These are phyloP conservation scores for Synanthedon tipuliformis DNA, from an alignment of 2,888 invertebrate species.

Conservation along the genomic window DNA sequence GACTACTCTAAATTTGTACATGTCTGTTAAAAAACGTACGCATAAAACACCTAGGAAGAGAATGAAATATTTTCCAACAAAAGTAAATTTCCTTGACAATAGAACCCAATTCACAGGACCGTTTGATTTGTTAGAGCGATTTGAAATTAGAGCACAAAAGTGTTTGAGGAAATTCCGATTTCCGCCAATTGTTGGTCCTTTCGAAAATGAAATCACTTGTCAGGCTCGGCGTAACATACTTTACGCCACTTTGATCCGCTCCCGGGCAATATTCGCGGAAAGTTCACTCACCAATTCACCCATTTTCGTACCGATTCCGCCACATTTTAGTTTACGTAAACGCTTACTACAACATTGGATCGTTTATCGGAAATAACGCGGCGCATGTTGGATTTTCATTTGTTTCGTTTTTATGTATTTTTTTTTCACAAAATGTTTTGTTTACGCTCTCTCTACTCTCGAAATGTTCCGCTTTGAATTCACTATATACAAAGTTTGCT, in stretches of 20 bases:
- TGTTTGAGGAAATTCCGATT: constrained; percentile 42
- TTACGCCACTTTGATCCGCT: constrained; percentile 38
- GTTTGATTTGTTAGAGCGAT: constrained; percentile 42
- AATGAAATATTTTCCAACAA: constrained; percentile 10
- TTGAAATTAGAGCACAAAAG: constrained; percentile 36
- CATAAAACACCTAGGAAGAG: not conserved
- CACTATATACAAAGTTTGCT: too few species aligned
- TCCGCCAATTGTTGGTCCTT: constrained; percentile 45
- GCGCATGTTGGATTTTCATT: too few species aligned
- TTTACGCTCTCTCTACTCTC: too few species aligned
- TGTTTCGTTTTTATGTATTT: too few species aligned
- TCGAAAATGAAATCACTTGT: constrained; percentile 44
- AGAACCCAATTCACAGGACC: constrained; percentile 18
- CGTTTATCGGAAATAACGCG: not conserved
- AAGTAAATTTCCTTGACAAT: constrained; percentile 16
- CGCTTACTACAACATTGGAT: not conserved
- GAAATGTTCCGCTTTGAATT: too few species aligned
- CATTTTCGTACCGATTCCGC: not conserved
- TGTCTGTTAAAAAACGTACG: too few species aligned
- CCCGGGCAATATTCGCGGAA: constrained; percentile 24
- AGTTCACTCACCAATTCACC: not conserved
- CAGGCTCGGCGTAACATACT: constrained; percentile 38
- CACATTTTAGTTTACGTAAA: not conserved
- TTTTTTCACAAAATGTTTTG: too few species aligned
- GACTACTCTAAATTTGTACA: too few species aligned